phyloP scores from a whole-genome alignment of 2,113 vertebrate species.

The Clarias magur region DNA sequence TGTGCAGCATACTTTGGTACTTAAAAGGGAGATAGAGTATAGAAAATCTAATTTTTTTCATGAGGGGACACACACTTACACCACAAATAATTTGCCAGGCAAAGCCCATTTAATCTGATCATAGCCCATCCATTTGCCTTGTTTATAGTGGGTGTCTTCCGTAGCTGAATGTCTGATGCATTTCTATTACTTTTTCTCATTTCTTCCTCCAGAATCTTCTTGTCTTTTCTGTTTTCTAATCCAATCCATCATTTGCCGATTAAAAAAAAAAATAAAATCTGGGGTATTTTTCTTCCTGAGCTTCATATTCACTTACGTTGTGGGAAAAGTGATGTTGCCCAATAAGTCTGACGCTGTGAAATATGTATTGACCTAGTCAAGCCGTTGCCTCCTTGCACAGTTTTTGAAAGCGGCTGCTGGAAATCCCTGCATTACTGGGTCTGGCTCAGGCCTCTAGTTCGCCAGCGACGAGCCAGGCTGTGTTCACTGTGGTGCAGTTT shows the following conservation, averaged over 20 bases:
- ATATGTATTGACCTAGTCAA: constrained; percentile 19
- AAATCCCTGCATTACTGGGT: constrained; percentile 25
- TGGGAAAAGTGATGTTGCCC: background rate
- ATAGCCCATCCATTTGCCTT: constrained; percentile 69
- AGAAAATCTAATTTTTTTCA: constrained; percentile 70
- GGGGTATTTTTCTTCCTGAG: background rate
- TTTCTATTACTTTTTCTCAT: constrained; percentile 25
- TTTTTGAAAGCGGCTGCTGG: background rate
- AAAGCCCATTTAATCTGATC: constrained; percentile 74
- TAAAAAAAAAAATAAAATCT: background rate
- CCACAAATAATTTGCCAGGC: constrained; percentile 71
- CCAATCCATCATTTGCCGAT: background rate
- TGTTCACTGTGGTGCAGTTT: constrained; percentile 45
- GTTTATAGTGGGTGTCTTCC: constrained; percentile 61
- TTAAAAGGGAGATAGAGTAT: constrained; percentile 68
- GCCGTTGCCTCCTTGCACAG: background rate
- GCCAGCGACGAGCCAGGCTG: background rate
- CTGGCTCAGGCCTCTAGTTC: constrained; percentile 27
- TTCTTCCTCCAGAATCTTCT: background rate
- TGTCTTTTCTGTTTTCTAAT: background rate
- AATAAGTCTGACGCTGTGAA: background rate
- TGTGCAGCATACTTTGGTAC: constrained; percentile 62
- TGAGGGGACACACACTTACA: constrained; percentile 17
- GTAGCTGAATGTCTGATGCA: background rate
- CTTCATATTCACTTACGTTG: background rate